Evolutionary conservation across 2,888 invertebrate genomes (phyloP).

Genomic region (Tanypteryx hageni): DNA sequence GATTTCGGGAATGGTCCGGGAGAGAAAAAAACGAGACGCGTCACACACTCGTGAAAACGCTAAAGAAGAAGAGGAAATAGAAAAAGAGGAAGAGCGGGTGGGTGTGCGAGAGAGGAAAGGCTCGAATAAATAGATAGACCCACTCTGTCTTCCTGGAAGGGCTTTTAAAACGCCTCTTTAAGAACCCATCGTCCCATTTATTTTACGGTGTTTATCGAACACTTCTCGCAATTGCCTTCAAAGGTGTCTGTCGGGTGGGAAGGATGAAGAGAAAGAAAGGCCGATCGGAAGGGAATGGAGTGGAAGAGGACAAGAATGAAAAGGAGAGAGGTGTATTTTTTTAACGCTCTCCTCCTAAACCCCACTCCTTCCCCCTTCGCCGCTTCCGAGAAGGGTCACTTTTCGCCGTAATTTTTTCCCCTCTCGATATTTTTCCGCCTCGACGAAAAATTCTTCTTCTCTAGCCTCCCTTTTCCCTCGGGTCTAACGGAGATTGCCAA

Average conservation of each 20-base stretch:
- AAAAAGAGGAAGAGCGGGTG: not conserved
- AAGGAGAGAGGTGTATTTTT: too few species aligned
- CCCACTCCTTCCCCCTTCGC: not conserved
- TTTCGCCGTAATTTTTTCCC: not conserved
- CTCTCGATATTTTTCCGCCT: not conserved
- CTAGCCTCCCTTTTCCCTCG: not conserved
- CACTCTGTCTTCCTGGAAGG: not conserved
- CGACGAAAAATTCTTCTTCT: not conserved
- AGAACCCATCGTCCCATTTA: not conserved
- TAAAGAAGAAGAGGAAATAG: too few species aligned
- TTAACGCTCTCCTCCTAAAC: not conserved
- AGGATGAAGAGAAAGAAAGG: not conserved
- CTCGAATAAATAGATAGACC: not conserved
- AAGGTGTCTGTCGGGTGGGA: not conserved
- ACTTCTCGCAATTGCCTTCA: not conserved
- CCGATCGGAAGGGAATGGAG: not conserved
- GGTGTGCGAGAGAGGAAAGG: not conserved
- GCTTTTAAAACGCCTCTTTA: not conserved
- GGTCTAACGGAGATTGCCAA: too few species aligned
- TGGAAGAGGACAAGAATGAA: not conserved
- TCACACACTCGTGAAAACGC: too few species aligned
- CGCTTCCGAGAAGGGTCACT: not conserved
- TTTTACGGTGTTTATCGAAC: conserved; percentile 15
- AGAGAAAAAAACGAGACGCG: too few species aligned
- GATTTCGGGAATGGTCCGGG: too few species aligned